Base-by-base conservation (phyloP, 2,888 invertebrate genomes). In the Eristalinus sepulchralis region DNA sequence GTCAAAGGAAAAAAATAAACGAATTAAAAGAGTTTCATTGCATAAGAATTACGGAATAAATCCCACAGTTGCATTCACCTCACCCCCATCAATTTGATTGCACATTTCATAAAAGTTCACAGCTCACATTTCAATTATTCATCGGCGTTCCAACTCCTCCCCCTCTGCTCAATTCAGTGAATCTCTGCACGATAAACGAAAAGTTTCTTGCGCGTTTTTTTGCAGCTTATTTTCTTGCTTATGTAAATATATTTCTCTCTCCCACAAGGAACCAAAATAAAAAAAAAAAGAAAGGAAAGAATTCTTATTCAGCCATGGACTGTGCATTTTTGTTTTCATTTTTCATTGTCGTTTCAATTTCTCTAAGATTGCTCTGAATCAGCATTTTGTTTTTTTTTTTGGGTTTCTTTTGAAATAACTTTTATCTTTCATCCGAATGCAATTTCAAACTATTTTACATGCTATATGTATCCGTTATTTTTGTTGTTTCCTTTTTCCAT, bases 301-400 rank as follows among this genome's bases (percentile, higher is more conserved):
- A 27, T 27, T 27, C 57, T 33, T 64, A n/a, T 63, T 3, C 55
- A 60, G 60, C 24, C 27, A 27, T 27, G 27, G 5, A 27, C 5
- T 27, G 27, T 27, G 47, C 63, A 63, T 53, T 62, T 70, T 79
- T 70, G 11, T 10, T 57, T 9, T 57, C 39, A n/a, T 60, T 62
- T 36, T 64, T 71, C 34, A 47, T 24, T 81, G 73, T 57, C 20
- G 39, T 33, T 73, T 55, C 76, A 78, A 73, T 81, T 75, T 39
- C 20, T 55, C 39, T 73, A 71, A 76, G 78, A 78, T 86, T 86
- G 55, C 73, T 73, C 64, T 63, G 34, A 72, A 76, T 77, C 82
- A 82, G 72, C 71, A 11, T 17, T 60, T 67, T 10, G 39, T 34
- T 63, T 63, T 11, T 67, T 10, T 60, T 34, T 63, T 63, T 11